Conservation (phyloP, 2,113 vertebrate species). For the Machaerirhynchus nigripectus region DNA sequence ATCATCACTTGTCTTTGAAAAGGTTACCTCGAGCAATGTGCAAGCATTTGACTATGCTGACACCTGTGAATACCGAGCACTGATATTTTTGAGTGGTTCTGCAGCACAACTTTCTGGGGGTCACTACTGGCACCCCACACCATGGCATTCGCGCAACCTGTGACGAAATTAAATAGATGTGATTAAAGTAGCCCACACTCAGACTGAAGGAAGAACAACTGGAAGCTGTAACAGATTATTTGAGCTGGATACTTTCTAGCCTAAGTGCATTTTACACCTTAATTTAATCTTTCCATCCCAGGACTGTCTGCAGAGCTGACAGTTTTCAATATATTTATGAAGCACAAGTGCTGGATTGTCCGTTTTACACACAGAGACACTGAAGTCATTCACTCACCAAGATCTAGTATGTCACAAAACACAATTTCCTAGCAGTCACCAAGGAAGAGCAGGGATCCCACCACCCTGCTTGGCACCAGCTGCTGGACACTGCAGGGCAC, state of each 20-base stretch:
- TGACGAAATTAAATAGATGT: background rate
- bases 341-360: background rate
- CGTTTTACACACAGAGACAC: background rate
- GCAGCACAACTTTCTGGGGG: background rate
- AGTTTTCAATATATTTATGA: background rate
- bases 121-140: background rate
- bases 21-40: background rate
- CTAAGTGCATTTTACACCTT: background rate
- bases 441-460: background rate
- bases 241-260: background rate
- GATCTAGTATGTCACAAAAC: background rate
- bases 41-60: background rate
- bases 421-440: background rate
- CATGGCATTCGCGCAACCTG: fast-evolving
- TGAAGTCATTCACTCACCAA: background rate
- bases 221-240: background rate
- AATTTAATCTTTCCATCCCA: background rate
- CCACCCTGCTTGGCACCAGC: background rate
- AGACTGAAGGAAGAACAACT: background rate
- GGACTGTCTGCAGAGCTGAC: background rate
- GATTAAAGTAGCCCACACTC: background rate
- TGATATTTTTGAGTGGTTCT: background rate
- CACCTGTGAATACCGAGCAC: background rate
- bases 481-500: fast-evolving
- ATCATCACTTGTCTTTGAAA: background rate